Base-by-base conservation (phyloP, 2,113 vertebrate genomes). In the Ovis canadensis region DNA sequence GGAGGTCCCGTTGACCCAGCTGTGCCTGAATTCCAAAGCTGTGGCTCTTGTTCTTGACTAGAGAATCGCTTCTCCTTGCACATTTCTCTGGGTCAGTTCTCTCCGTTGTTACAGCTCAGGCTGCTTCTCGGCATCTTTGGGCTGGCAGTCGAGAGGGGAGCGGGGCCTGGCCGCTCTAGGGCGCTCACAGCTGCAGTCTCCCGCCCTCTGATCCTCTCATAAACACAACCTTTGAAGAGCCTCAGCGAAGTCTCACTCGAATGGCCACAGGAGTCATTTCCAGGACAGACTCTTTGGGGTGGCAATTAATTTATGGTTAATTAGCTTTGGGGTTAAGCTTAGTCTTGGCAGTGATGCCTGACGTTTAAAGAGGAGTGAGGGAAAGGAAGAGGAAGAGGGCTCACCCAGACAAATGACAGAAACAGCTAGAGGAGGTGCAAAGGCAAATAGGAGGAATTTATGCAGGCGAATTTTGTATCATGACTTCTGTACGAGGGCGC, bases 151-250 rank as follows among this genome's bases (percentile, higher is more conserved):
- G 1, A 14, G 21, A 43, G 11, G 29, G 54, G 33, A 12, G 6
- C 0, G 2, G 2, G 0, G 5, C 43, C 50, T 0, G 2, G 14
- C 4, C 1, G 1, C 31, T 33, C 31, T 27, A 0, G 1, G 13
- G 77, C 9, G 14, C 74, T 9, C 3, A 2, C 5, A 25, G n/a
- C 6, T 43, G 25, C 15, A 1, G 23, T 11, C 64, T 74, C 88
- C 17, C 0, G 36, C 14, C 74, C 45, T 78, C 45, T 3, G 23
- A 29, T 3, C 29, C 19, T 5, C 33, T 80, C 29, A 0, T 52
- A 31, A 86, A 57, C 48, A 45, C 40, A 80, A 4, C n/a, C 29
- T 52, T 17, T 2, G 0, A 16, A 3, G 25, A 80, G 43, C 54
- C 27, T 82, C 2, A 9, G 14, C 21, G 2, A 31, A 40, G n/a